Evolutionary conservation across 1,140 invertebrate genomes (phyloP), one percentile per base, ranked within the genome.

Genomic region (Leptopilina boulardi): DNA sequence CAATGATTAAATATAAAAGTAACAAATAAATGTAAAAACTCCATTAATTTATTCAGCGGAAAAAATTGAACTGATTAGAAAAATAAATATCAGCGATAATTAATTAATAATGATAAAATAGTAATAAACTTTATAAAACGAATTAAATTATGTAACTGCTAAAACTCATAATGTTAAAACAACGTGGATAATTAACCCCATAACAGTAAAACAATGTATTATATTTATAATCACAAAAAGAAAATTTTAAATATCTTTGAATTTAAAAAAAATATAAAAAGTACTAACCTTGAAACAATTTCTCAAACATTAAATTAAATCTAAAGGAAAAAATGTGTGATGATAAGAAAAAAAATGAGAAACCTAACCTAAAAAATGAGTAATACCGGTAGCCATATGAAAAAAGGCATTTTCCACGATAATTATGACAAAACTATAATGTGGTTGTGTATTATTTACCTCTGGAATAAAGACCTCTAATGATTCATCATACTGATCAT

Each of bases 401-500:
- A 73, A 38, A 71, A 21, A 2, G 18, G 13, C 8, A 21, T 21
- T 38, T 41, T 30, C 42, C 26, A 8, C 38, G 26, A n/a, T 54
- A 66, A 30, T 44, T 77, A 73, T 73, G 34, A 30, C 21, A 30
- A 74, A 70, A 38, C 34, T 47, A 41, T 0, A 8, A 34, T 5
- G 10, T 11, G n/a, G 18, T n/a, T n/a, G n/a, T n/a, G n/a, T n/a
- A n/a, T 42, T 19, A 9, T 74, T 83, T 90, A 94, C 94, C 92
- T 95, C 95, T 0, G 95, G 95, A 84, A 97, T 96, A 76, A 94
- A 93, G 74, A 97, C 93, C 89, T 96, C 95, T 75, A 97, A 88
- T 80, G 92, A 92, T 85, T 95, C 94, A 87, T 93, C 91, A 85
- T 92, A 54, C 18, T 81, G 80, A 13, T 84, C 81, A 88, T 78